Percentiles rank a stretch among this genome's conserved stretches.
phyloP scores from a whole-genome alignment of 1,140 invertebrate genomes.

The Dinoponera quadriceps region DNA sequence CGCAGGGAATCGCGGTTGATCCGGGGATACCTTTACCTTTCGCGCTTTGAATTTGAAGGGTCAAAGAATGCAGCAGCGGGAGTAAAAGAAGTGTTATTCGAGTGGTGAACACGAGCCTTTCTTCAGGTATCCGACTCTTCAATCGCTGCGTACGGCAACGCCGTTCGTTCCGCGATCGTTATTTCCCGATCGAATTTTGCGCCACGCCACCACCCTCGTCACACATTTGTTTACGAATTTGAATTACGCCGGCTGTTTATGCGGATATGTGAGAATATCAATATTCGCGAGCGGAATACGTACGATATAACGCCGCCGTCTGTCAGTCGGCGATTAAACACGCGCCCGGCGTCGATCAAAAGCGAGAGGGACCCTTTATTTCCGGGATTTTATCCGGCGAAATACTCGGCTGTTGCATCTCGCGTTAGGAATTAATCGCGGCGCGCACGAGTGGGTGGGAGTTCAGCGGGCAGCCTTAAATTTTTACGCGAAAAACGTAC shows the following conservation, averaged over 20 bases:
- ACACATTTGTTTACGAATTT: background rate
- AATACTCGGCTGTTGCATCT: too few species aligned
- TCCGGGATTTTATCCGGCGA: too few species aligned
- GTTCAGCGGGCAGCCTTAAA: too few species aligned
- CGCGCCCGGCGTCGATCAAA: too few species aligned
- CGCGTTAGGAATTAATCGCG: too few species aligned
- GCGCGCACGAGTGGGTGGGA: too few species aligned
- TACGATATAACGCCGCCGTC: background rate
- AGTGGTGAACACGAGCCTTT: conserved; percentile 5
- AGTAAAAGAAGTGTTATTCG: background rate
- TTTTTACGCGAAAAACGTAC: background rate
- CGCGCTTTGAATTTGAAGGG: background rate
- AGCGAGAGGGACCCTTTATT: too few species aligned
- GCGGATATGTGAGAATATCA: background rate
- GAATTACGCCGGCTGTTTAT: too few species aligned
- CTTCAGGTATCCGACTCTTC: conserved; percentile 12
- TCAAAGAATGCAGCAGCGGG: background rate
- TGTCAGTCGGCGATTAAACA: too few species aligned
- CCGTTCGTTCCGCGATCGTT: background rate
- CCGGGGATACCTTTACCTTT: conserved; percentile 24
- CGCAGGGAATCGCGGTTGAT: conserved; percentile 30
- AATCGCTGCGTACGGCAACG: background rate
- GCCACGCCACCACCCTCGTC: background rate
- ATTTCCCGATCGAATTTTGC: conserved; percentile 21
- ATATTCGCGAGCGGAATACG: background rate